phyloP scores from a whole-genome alignment of 2,113 vertebrate genomes.

The Dromaius novaehollandiae region DNA sequence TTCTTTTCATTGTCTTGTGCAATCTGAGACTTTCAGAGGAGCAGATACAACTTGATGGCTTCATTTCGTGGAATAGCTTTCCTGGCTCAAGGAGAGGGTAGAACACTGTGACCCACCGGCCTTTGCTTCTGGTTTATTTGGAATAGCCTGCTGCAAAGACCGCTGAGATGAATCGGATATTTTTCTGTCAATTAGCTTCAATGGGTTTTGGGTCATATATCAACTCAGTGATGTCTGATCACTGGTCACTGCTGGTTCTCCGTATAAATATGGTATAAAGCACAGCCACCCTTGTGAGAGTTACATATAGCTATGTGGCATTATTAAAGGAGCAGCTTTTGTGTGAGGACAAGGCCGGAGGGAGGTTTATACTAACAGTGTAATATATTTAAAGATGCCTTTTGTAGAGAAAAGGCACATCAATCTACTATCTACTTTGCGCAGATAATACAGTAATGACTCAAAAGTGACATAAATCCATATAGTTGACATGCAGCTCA shows the following conservation, averaged over 20 bases:
- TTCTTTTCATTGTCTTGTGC: conserved; percentile 43
- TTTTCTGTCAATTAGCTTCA: conserved; percentile 7
- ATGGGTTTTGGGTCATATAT: conserved; percentile 10
- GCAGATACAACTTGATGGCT: neutral
- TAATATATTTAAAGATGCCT: neutral
- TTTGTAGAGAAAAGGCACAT: neutral
- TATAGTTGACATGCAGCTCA: neutral
- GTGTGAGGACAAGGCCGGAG: conserved; percentile 19
- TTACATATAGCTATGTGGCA: neutral
- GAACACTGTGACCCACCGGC: neutral
- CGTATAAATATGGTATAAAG: neutral
- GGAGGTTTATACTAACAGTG: neutral
- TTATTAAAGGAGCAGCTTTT: conserved; percentile 16
- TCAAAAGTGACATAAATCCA: neutral
- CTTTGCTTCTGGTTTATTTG: conserved; percentile 7
- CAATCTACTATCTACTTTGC: conserved; percentile 9
- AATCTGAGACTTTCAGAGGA: conserved; percentile 19
- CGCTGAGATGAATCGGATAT: neutral
- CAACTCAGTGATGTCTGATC: neutral
- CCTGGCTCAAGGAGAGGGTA: neutral
- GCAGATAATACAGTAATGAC: neutral
- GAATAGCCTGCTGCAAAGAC: conserved; percentile 1
- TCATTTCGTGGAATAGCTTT: conserved; percentile 23
- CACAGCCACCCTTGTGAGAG: neutral
- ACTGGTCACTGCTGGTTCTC: neutral